Evolutionary conservation across 2,797 vertebrate genomes (phyloP).

Genomic region (Furcifer pardalis): DNA sequence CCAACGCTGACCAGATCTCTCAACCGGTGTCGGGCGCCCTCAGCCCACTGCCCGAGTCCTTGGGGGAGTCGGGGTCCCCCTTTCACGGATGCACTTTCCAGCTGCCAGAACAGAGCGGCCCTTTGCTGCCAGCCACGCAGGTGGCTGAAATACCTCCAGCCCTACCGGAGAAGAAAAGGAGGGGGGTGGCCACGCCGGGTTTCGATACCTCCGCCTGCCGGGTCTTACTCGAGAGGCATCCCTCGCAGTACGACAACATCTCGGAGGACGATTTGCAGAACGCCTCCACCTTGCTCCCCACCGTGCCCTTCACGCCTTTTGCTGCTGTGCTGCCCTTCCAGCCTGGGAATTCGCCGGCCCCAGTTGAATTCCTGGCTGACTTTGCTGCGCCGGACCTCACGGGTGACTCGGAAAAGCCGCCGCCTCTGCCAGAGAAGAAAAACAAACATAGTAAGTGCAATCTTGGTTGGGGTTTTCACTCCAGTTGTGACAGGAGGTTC

Average conservation of each 20-base stretch:
- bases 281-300: conserved; percentile 64
- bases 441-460: conserved; percentile 91
- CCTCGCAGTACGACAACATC: conserved; percentile 94
- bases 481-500: too few species aligned
- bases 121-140: conserved; percentile 68
- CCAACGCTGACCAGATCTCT: conserved; percentile 86
- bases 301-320: conserved; percentile 68
- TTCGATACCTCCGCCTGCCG: conserved; percentile 77
- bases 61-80: conserved; percentile 87
- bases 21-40: conserved; percentile 81
- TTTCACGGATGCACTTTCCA: conserved; percentile 83
- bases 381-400: conserved; percentile 78
- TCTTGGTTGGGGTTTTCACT: too few species aligned
- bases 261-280: conserved; percentile 87
- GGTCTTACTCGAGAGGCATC: conserved; percentile 87
- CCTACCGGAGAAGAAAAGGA: conserved; percentile 93
- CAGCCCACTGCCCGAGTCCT: conserved; percentile 92
- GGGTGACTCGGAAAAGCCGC: conserved; percentile 86
- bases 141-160: conserved; percentile 86
- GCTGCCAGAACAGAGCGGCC: conserved; percentile 72
- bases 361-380: conserved; percentile 78
- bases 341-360: conserved; percentile 70
- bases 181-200: conserved; percentile 80
- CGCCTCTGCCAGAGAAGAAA: conserved; percentile 96
- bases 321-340: conserved; percentile 86